Conservation (phyloP, 2,888 invertebrate species). For the Clostera curtula region DNA sequence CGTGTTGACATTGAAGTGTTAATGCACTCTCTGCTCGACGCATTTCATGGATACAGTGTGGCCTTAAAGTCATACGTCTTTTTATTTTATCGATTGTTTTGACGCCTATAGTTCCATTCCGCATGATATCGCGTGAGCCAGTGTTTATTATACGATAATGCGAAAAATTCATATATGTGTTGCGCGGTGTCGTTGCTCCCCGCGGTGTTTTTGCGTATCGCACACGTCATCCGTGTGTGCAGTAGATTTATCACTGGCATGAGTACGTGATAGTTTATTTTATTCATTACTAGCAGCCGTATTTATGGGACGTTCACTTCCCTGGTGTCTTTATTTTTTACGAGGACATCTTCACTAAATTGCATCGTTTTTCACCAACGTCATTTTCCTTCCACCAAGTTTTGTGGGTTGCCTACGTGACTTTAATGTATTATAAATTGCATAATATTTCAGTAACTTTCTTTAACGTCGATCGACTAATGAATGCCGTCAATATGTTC, state of each 20-base stretch:
- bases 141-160: slow-evolving; percentile 44
- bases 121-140: slow-evolving; percentile 32
- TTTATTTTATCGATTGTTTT: slow-evolving; percentile 60
- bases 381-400: slow-evolving; percentile 6
- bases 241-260: slow-evolving; percentile 23
- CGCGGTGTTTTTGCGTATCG: slow-evolving; percentile 27
- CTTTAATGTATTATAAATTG: slow-evolving; percentile 19
- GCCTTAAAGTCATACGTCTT: slow-evolving; percentile 28
- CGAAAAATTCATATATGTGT: slow-evolving; percentile 38
- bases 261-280: slow-evolving; percentile 22
- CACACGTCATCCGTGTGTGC: slow-evolving; percentile 29
- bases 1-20: slow-evolving; percentile 74
- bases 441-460: slow-evolving; percentile 21
- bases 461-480: slow-evolving; percentile 8
- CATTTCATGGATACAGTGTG: slow-evolving; percentile 50
- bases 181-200: slow-evolving; percentile 43
- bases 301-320: slow-evolving; percentile 32
- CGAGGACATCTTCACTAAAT: slow-evolving; percentile 11
- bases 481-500: slow-evolving; percentile 6
- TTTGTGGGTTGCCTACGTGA: slow-evolving; percentile 21
- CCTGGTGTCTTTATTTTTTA: slow-evolving; percentile 27
- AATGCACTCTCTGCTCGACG: slow-evolving; percentile 64
- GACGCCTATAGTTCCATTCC: slow-evolving; percentile 47
- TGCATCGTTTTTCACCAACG: slow-evolving; percentile 12
- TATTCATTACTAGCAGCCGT: slow-evolving; percentile 31